Evolutionary conservation across 2,888 invertebrate species (phyloP).

Genomic region (Oligia latruncula): DNA sequence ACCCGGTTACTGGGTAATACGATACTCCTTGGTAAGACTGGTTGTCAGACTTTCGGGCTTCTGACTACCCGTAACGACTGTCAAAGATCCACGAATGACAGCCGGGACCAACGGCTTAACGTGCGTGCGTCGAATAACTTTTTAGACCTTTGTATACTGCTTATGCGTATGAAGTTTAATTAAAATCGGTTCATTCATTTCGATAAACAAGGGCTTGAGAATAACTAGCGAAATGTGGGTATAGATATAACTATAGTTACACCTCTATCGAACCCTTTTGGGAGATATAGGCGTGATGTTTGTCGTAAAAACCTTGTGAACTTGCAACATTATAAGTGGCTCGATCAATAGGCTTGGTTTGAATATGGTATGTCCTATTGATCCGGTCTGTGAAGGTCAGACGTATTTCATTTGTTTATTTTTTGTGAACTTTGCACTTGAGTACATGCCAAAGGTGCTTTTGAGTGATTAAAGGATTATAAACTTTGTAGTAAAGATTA

Average conservation of each 20-base stretch:
- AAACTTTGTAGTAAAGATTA: neutral
- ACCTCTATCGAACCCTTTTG: neutral
- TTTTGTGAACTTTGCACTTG: neutral
- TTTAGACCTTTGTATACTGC: too few relatives aligned
- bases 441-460: neutral
- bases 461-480: neutral
- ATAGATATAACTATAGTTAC: neutral
- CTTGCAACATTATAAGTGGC: neutral
- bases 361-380: conserved; percentile 30
- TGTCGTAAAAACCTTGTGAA: conserved; percentile 1
- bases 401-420: neutral
- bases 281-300: neutral
- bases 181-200: too few relatives aligned
- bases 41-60: too few relatives aligned
- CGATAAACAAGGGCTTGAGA: too few relatives aligned
- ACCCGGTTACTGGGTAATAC: too few relatives aligned
- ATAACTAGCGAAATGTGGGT: neutral
- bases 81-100: too few relatives aligned
- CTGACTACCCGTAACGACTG: too few relatives aligned
- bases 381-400: conserved; percentile 24
- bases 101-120: too few relatives aligned
- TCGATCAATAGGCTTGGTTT: conserved; percentile 8
- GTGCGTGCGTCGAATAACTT: too few relatives aligned
- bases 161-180: too few relatives aligned
- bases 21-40: too few relatives aligned